Conservation (phyloP, 2,113 vertebrate species). For the Otolemur garnettii region DNA sequence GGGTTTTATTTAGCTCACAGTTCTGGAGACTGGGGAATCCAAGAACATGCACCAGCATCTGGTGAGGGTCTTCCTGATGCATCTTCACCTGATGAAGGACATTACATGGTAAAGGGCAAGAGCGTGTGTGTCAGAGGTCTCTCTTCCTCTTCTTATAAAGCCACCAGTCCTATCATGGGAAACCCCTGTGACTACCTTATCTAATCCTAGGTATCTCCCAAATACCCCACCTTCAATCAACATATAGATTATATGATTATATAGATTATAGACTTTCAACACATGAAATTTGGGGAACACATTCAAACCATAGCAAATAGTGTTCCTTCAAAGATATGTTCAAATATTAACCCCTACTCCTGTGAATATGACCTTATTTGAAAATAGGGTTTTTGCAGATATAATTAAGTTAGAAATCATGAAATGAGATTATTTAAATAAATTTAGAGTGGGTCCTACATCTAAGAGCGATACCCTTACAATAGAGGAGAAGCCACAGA, state of each 20-base stretch:
- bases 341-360: not conserved
- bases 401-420: not conserved
- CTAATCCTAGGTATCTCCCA: not conserved
- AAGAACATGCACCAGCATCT: not conserved
- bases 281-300: not conserved
- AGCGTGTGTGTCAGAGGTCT: not conserved
- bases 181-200: not conserved
- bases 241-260: not conserved
- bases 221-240: not conserved
- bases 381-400: not conserved
- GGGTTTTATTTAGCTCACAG: not conserved
- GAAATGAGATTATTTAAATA: not conserved
- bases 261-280: too few relatives aligned
- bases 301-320: not conserved
- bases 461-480: not conserved
- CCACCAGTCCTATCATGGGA: not conserved
- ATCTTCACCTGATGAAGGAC: not conserved
- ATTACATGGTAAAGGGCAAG: not conserved
- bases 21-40: not conserved
- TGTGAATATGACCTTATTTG: slow-evolving; percentile 7
- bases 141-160: not conserved
- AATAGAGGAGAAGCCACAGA: not conserved
- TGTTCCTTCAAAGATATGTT: not conserved
- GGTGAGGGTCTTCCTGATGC: not conserved
- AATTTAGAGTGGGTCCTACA: not conserved